Percentiles rank a stretch among this genome's conserved stretches.
Conservation (phyloP, 2,797 vertebrate species). For the Lacerta viridis region DNA sequence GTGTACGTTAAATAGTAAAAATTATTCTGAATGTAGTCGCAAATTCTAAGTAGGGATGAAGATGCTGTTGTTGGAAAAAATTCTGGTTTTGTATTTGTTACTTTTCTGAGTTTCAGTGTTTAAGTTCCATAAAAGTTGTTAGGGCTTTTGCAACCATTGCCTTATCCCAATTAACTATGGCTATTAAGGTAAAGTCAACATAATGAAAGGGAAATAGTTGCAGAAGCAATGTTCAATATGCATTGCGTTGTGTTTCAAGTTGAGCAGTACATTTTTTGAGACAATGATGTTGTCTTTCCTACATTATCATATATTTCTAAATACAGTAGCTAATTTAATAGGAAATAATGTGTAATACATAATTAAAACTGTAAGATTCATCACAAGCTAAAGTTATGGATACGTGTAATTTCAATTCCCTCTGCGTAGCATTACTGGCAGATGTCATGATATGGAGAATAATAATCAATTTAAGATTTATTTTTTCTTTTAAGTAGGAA, state of each 20-base stretch:
- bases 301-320: neutral
- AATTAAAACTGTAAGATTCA: neutral
- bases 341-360: neutral
- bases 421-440: conserved; percentile 9
- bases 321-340: neutral
- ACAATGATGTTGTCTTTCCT: neutral
- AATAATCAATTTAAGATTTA: conserved; percentile 31
- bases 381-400: neutral
- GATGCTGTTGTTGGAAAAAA: neutral
- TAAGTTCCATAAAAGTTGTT: neutral
- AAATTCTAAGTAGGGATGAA: neutral
- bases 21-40: neutral
- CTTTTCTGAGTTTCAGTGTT: neutral
- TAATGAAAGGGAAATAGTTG: neutral
- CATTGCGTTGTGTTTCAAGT: neutral
- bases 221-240: conserved; percentile 2
- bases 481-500: conserved; percentile 41
- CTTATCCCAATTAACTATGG: conserved; percentile 4
- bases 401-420: conserved; percentile 26
- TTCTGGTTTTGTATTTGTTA: neutral
- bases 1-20: neutral
- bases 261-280: neutral
- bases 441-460: conserved; percentile 32
- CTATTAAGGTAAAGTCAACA: neutral
- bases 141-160: neutral